These are phyloP conservation scores for Aix galericulata DNA, from an alignment of 2,113 vertebrate species.

Conservation along the genomic window DNA sequence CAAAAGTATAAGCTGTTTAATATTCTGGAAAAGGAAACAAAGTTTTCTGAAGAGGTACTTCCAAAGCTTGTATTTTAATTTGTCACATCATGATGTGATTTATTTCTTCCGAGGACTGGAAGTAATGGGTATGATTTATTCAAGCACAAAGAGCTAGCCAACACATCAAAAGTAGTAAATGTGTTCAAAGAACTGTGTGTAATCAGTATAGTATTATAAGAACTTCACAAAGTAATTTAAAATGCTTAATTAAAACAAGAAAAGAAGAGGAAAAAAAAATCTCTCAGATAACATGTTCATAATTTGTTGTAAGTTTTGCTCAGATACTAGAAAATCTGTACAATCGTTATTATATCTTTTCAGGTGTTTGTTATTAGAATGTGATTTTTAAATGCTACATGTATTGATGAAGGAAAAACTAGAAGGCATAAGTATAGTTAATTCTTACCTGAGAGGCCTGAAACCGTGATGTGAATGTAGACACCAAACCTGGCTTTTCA, in stretches of 20 bases:
- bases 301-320: background rate
- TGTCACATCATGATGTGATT: background rate
- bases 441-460: background rate
- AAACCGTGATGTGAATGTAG: background rate
- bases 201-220: background rate
- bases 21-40: background rate
- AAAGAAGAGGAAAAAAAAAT: background rate
- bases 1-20: background rate
- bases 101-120: background rate
- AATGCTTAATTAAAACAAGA: background rate
- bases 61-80: background rate
- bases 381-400: background rate
- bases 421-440: rapidly evolving
- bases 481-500: background rate
- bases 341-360: background rate
- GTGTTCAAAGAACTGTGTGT: background rate
- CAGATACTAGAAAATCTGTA: rapidly evolving
- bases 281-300: background rate
- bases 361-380: background rate
- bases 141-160: background rate
- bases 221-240: background rate
- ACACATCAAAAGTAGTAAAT: background rate
- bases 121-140: background rate
- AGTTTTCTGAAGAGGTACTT: background rate
- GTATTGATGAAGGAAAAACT: background rate